A percentile compares a stretch with the other conserved stretches of the same genome.
Evolutionary conservation across 2,888 invertebrate species (phyloP).

Genomic region (Pterostichus madidus): DNA sequence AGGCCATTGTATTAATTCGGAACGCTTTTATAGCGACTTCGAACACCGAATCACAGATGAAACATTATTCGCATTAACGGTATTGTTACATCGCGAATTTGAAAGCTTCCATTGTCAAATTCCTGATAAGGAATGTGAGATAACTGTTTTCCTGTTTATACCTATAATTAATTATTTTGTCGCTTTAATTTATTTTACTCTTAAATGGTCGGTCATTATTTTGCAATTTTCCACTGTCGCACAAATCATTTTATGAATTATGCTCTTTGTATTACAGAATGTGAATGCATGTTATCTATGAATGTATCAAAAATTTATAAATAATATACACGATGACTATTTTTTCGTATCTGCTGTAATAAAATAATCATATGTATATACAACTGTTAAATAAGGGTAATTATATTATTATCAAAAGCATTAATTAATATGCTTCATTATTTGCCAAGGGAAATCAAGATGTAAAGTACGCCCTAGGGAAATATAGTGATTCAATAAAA

Average conservation of each 20-base stretch:
- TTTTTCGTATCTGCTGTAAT: too few species aligned
- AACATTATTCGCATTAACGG: slow-evolving; percentile 58
- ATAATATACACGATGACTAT: too few species aligned
- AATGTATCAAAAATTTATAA: too few species aligned
- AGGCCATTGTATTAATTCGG: slow-evolving; percentile 47
- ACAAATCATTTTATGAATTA: slow-evolving; percentile 31
- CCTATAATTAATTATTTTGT: slow-evolving; percentile 52
- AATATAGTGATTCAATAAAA: too few species aligned
- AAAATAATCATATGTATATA: too few species aligned
- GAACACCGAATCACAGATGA: slow-evolving; percentile 58
- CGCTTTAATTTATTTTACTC: slow-evolving; percentile 34
- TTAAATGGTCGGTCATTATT: slow-evolving; percentile 25
- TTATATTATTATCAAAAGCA: too few species aligned
- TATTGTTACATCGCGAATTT: slow-evolving; percentile 47
- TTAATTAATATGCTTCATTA: too few species aligned
- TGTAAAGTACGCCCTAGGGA: too few species aligned
- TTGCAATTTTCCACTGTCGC: slow-evolving; percentile 21
- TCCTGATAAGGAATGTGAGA: slow-evolving; percentile 48
- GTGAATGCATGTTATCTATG: too few species aligned
- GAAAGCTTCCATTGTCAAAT: slow-evolving; percentile 53
- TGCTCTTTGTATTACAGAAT: background rate
- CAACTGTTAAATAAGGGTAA: too few species aligned
- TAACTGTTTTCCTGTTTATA: slow-evolving; percentile 50
- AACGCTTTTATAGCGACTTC: slow-evolving; percentile 52
- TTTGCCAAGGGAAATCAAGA: too few species aligned